These are phyloP conservation scores for Macrophya alboannulata DNA, from an alignment of 2,888 invertebrate species.

Conservation along the genomic window DNA sequence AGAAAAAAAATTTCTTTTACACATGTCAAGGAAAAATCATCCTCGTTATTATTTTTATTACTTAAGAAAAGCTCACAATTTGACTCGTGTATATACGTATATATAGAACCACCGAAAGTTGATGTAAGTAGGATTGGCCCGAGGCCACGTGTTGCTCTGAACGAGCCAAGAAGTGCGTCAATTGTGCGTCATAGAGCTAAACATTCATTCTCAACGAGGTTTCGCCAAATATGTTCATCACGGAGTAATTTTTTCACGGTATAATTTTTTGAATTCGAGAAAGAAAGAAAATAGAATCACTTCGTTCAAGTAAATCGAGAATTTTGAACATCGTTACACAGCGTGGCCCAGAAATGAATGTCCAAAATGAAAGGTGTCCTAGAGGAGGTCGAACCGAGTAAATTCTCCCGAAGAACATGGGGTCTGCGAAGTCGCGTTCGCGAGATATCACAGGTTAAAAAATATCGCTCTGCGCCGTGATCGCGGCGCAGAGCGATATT, in stretches of 20 bases:
- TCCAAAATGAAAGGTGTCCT: too few relatives aligned
- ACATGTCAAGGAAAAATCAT: background rate
- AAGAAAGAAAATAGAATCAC: background rate
- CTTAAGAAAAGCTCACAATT: background rate
- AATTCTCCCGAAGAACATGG: too few relatives aligned
- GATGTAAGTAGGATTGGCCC: conserved; percentile 38
- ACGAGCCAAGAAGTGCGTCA: conserved; percentile 36
- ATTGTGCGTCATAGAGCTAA: conserved; percentile 41
- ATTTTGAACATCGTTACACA: too few relatives aligned
- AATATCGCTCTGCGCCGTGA: too few relatives aligned
- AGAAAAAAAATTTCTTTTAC: too few relatives aligned
- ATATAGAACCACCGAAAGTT: background rate
- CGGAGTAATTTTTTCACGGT: background rate
- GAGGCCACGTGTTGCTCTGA: conserved; percentile 51
- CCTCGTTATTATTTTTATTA: background rate
- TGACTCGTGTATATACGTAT: background rate
- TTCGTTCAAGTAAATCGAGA: background rate
- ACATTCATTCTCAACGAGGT: conserved; percentile 1
- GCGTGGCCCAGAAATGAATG: too few relatives aligned
- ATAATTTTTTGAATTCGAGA: background rate
- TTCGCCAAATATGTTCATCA: conserved; percentile 24
- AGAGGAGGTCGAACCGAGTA: too few relatives aligned
- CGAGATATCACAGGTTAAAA: too few relatives aligned
- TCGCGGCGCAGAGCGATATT: too few relatives aligned
- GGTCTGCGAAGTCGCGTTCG: too few relatives aligned